Evolutionary conservation across 2,797 vertebrate genomes (phyloP), one percentile per base, ranked within the genome.

Genomic region (Cossypha polioptera): DNA sequence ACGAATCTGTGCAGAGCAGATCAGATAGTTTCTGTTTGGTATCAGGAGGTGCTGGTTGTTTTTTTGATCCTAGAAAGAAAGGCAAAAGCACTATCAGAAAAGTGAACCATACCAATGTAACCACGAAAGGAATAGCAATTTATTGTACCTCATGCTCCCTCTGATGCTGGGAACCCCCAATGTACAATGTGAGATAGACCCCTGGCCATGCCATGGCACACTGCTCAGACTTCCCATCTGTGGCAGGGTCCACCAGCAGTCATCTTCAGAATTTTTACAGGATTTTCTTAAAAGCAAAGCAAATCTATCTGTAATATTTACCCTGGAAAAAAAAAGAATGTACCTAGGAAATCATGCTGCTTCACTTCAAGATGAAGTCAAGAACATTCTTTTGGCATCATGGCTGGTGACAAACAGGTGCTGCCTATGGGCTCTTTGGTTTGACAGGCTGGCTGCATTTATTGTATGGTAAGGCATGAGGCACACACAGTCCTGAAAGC

Each of bases 1-100:
- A 78, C 90, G 73, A 98, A 98, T 59, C 97, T 96, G 4, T 91
- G 83, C 19, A 98, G 96, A 31, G 98, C 94, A 94, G 98, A 97
- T 16, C 36, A 10, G 45, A 98, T 88, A 74, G 98, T 91, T 5
- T 45, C 29, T 78, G 4, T 72, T 59, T 72, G 31, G 16, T 18
- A 22, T 54, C 16, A 35, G 31, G 21, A 78, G 7, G 16, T n/a
- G 26, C 22, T 73, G 59, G 5, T 29, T 17, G 48, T 45, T 61
- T 90, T 90, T 80, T 47, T 7, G 6, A 38, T 69, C 36, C 28
- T 29, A 35, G 50, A 21, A 91, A 85, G 24, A 69, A 42, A 65
- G 36, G 6, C 17, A 82, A n/a, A 68, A 82, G 11, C 5, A 18
- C 7, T 62, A 10, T 58, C 13, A 76, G 13, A 42, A 65, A 88